Conservation (phyloP, 2,113 vertebrate species). For the Anhinga rufa region DNA sequence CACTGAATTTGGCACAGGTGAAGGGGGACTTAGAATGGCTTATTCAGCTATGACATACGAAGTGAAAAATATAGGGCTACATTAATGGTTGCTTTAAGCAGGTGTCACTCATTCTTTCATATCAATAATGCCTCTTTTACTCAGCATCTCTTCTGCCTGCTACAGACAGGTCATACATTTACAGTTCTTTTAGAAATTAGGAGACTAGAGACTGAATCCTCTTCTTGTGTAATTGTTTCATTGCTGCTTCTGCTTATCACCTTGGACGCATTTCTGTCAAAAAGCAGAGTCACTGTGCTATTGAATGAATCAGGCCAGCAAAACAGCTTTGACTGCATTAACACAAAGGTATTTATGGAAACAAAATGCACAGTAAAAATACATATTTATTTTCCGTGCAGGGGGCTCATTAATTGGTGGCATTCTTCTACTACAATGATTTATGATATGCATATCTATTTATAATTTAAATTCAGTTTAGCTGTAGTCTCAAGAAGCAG, state of each 20-base stretch:
- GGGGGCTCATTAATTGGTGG: not conserved
- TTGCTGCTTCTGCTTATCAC: not conserved
- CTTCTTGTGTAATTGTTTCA: not conserved
- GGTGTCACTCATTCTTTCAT: not conserved
- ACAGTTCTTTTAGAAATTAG: not conserved
- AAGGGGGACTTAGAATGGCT: not conserved
- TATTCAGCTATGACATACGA: not conserved
- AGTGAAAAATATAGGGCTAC: not conserved
- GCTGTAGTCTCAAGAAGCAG: not conserved
- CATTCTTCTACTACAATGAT: not conserved
- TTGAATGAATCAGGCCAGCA: not conserved
- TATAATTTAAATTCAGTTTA: not conserved
- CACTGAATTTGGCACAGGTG: not conserved
- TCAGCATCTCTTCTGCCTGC: not conserved
- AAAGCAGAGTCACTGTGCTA: not conserved
- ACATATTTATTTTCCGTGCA: not conserved
- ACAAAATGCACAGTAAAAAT: not conserved
- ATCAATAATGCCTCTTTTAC: not conserved
- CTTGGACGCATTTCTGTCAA: not conserved
- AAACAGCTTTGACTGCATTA: not conserved
- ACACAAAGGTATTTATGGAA: not conserved
- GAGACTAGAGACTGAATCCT: not conserved
- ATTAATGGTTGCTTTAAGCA: not conserved
- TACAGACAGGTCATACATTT: not conserved
- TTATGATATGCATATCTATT: not conserved